Evolutionary conservation across 1,140 invertebrate species (phyloP).

Genomic region (Drosophila pseudoananassae): DNA sequence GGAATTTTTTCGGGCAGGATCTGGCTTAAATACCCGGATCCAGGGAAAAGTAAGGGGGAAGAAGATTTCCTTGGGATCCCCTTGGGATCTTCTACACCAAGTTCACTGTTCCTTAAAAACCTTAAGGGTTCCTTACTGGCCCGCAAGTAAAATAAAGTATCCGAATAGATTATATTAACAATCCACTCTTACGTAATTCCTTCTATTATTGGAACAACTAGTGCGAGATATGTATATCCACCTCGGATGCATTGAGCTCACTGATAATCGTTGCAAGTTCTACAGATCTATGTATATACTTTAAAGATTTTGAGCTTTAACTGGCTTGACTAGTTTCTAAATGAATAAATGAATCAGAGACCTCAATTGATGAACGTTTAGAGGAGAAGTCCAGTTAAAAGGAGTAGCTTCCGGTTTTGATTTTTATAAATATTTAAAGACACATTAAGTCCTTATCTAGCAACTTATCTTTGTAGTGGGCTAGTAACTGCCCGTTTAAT

Average conservation of each 20-base stretch:
- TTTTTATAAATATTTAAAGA: neutral
- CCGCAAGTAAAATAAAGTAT: too few species aligned
- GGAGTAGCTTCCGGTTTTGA: neutral
- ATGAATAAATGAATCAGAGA: neutral
- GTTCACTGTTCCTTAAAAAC: too few species aligned
- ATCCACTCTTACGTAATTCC: neutral
- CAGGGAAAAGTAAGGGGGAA: too few species aligned
- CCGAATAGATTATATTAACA: neutral
- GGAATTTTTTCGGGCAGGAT: too few species aligned
- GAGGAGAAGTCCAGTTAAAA: too few species aligned
- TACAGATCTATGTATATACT: neutral
- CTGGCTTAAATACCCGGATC: too few species aligned
- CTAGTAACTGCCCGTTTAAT: neutral
- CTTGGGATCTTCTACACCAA: too few species aligned
- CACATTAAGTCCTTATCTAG: too few species aligned
- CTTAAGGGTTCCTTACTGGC: too few species aligned
- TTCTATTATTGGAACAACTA: neutral
- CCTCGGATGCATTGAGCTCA: slow-evolving; percentile 6
- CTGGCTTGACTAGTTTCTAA: neutral
- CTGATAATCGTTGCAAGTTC: neutral
- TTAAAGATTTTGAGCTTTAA: neutral
- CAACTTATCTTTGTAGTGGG: neutral
- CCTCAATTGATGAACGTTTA: neutral
- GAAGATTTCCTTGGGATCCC: too few species aligned
- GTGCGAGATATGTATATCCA: neutral